phyloP scores from a whole-genome alignment of 2,888 invertebrate genomes.

The Bombylius discolor region DNA sequence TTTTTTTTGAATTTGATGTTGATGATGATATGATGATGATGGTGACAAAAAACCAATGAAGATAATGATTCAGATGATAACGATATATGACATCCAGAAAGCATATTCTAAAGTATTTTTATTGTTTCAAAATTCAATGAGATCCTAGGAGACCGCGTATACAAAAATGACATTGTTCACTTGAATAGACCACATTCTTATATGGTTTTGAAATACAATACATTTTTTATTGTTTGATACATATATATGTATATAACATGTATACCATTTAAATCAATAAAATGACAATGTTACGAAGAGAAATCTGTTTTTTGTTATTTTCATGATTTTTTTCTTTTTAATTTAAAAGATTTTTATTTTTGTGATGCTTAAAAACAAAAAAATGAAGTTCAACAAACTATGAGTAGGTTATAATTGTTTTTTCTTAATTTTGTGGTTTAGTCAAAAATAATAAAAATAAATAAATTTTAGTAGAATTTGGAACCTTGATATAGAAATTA shows the following conservation, averaged over 20 bases:
- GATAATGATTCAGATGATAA: background rate
- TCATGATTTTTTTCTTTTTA: no score
- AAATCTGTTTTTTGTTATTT: background rate
- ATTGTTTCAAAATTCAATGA: background rate
- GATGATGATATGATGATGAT: background rate
- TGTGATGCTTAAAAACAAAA: no score
- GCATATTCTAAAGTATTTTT: background rate
- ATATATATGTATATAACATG: no score
- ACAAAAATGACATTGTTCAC: background rate
- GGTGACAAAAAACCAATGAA: background rate
- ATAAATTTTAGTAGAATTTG: no score
- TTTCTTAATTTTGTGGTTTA: no score
- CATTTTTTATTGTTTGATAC: no score
- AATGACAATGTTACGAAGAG: background rate
- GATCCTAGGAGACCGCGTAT: background rate
- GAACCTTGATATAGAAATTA: no score
- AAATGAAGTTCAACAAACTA: no score
- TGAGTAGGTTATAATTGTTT: no score
- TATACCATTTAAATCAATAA: background rate
- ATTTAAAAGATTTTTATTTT: no score
- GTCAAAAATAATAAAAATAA: no score
- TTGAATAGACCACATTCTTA: background rate
- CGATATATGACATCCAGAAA: background rate
- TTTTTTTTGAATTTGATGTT: no score
- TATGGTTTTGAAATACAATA: background rate